These are phyloP conservation scores for Pocillopora damicornis DNA, from an alignment of 64 coral and sea anemone genomes.

Conservation along the genomic window DNA sequence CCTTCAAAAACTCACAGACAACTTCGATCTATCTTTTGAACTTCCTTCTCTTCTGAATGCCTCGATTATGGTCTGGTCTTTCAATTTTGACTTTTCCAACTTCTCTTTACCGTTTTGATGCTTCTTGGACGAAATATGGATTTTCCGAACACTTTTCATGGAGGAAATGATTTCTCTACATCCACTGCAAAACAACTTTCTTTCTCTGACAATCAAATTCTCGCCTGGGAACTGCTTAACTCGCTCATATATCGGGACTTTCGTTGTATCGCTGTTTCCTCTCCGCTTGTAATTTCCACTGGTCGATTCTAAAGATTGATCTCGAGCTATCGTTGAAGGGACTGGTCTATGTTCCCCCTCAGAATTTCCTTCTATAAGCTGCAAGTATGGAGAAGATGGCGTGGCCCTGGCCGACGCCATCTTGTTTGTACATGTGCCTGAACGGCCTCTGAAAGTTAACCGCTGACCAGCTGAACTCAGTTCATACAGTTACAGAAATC, in stretches of 20 bases:
- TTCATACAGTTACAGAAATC: too few species aligned
- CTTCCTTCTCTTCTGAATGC: too few species aligned
- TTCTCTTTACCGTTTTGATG: too few species aligned
- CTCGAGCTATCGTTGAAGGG: not conserved
- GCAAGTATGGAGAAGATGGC: slow-evolving; percentile 2
- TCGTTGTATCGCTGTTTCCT: slow-evolving; percentile 10
- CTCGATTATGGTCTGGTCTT: too few species aligned
- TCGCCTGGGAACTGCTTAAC: slow-evolving; percentile 17
- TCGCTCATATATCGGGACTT: not conserved
- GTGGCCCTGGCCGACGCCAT: slow-evolving; percentile 15
- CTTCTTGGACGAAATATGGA: slow-evolving; percentile 25
- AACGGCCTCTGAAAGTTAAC: slow-evolving; percentile 38
- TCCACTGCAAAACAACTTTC: slow-evolving; percentile 19
- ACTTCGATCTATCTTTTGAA: too few species aligned
- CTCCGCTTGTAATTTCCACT: not conserved
- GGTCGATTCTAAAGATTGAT: not conserved
- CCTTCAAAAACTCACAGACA: too few species aligned
- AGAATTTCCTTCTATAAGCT: not conserved
- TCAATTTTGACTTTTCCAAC: too few species aligned
- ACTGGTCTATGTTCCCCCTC: too few species aligned
- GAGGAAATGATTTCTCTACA: slow-evolving; percentile 24
- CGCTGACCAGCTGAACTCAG: slow-evolving; percentile 28
- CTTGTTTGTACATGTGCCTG: slow-evolving; percentile 31
- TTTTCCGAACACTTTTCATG: slow-evolving; percentile 31
- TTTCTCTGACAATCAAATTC: slow-evolving; percentile 21